Base-by-base conservation (phyloP, 2,888 invertebrate species). In the Eupithecia centaureata region DNA sequence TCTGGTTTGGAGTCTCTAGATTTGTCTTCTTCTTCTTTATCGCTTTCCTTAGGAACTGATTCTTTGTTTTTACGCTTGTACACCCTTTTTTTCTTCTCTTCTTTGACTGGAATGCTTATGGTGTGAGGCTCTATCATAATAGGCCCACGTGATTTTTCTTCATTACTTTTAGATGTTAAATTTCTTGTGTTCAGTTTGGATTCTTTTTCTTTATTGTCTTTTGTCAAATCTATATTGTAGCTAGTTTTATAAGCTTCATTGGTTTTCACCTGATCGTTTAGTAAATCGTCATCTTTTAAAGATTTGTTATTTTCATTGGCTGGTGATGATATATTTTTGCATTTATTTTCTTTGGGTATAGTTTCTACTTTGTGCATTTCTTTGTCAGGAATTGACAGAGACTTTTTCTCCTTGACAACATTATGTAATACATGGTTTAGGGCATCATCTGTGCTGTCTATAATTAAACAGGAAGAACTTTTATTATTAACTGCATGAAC, bases 91-190 rank as follows among this genome's bases (percentile, higher is more conserved):
- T 47, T 47, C 62, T 71, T 65, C 8, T 61, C 72, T 58, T 61
- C 67, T 63, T 68, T 66, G 25, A 52, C 57, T 56, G 67, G 65
- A 25, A 51, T 56, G 18, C 60, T 54, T 32, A 69, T 58, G 33
- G 67, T 70, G 32, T 66, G 70, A 22, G 70, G 63, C 1, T 66
- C 70, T 42, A 70, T 66, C 61, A 63, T 61, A 18, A 70, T 64
- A 32, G 66, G 66, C 8, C 70, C 66, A 18, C 66, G 66, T 15
- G 47, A 63, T 62, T 60, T 62, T 27, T 58, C 59, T 13, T 76
- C 71, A 57, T 68, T 66, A 32, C 12, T 35, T 73, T 64, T 61
- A 35, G 32, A 5, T 47, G 38, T 12, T 59, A 38, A 10, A 65
- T 64, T 56, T 65, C 67, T 67, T 56, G 63, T 58, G 18, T 61